Conservation (phyloP, 2,113 vertebrate genomes). For the Elephas maximus region DNA sequence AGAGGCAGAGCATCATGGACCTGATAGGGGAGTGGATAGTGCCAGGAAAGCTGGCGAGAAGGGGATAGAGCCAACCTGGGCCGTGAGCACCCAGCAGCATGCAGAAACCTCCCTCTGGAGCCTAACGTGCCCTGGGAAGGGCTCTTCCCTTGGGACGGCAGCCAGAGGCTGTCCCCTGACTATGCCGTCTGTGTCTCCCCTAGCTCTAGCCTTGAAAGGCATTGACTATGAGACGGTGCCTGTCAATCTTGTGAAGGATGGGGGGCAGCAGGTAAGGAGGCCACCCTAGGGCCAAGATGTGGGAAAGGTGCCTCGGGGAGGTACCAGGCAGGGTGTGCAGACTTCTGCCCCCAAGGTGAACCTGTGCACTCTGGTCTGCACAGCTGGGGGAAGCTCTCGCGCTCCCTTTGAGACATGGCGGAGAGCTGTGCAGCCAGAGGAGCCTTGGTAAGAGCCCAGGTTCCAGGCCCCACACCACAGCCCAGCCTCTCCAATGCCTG, state of each 20-base stretch:
- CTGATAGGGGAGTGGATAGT: not conserved
- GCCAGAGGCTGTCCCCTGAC: not conserved
- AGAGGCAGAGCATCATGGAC: not conserved
- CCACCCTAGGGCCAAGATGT: not conserved
- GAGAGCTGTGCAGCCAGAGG: not conserved
- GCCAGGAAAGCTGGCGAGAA: not conserved
- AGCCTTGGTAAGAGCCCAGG: not conserved
- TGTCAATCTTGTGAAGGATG: slow-evolving; percentile 94
- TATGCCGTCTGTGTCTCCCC: slow-evolving; percentile 36
- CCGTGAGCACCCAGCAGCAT: not conserved
- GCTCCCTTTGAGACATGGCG: not conserved
- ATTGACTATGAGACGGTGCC: slow-evolving; percentile 93
- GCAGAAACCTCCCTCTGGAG: not conserved
- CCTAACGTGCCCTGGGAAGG: not conserved
- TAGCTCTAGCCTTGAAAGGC: slow-evolving; percentile 97
- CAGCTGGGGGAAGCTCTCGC: not conserved
- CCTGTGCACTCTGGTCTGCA: not conserved
- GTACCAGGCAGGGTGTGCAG: too few relatives aligned
- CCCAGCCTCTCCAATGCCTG: not conserved
- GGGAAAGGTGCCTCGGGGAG: not conserved
- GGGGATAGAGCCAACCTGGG: not conserved
- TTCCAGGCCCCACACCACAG: not conserved
- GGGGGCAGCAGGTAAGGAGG: slow-evolving; percentile 95
- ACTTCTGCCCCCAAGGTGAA: not conserved
- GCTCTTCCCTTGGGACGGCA: not conserved